These are phyloP conservation scores for Drosophila subquinaria DNA, from an alignment of 2,888 invertebrate species.

Conservation along the genomic window DNA sequence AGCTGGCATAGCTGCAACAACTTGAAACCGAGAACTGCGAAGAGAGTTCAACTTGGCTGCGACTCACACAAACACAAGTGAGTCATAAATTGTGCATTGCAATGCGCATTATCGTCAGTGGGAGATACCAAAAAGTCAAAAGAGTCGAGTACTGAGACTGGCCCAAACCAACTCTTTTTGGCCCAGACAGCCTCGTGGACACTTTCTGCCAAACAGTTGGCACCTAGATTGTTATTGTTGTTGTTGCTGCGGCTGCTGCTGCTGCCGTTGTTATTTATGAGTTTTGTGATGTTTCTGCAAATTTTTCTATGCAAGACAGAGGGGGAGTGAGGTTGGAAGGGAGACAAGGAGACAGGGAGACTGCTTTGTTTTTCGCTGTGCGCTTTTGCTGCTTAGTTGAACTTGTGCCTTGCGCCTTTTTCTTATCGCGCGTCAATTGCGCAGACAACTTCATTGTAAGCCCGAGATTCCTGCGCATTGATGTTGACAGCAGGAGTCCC, in stretches of 20 bases:
- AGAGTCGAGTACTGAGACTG: conserved; percentile 43
- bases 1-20: conserved; percentile 55
- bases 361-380: conserved; percentile 44
- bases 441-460: conserved; percentile 80
- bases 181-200: conserved; percentile 61
- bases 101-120: conserved; percentile 72
- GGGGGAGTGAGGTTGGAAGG: background rate
- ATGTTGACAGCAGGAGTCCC: conserved; percentile 79
- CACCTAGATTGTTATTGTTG: conserved; percentile 34
- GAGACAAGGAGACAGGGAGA: background rate
- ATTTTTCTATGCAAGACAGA: conserved; percentile 76
- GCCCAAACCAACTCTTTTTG: conserved; percentile 16
- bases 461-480: conserved; percentile 70
- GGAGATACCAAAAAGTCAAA: conserved; percentile 58
- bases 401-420: conserved; percentile 44
- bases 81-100: conserved; percentile 76
- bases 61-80: conserved; percentile 53
- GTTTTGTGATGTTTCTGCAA: conserved; percentile 82
- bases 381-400: conserved; percentile 39
- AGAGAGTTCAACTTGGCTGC: conserved; percentile 27
- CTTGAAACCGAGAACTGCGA: conserved; percentile 4
- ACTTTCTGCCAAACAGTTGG: conserved; percentile 64
- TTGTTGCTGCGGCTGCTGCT: conserved; percentile 24
- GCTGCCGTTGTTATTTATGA: conserved; percentile 76
- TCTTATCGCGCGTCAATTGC: conserved; percentile 76